Base-by-base conservation (phyloP, 2,888 invertebrate species). In the Eupithecia inturbata region DNA sequence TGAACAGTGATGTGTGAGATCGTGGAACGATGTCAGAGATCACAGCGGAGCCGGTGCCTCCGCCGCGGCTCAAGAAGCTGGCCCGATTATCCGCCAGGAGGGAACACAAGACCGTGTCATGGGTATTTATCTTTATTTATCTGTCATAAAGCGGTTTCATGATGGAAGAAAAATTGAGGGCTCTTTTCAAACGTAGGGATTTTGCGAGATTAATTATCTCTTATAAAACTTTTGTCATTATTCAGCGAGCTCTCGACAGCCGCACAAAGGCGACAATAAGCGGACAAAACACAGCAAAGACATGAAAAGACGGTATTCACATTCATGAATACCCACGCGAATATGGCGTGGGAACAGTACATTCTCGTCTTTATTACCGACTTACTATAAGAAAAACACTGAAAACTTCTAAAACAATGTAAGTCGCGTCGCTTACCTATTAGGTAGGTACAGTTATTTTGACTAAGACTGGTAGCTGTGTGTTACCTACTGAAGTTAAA, bases 61-160 rank as follows among this genome's bases (percentile, higher is more conserved):
- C 95, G 71, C 95, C 95, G 70, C 86, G 95, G 76, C 83, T 89
- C 78, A 95, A 95, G 87, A 93, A 92, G 82, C 83, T 93, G 75
- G 95, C 95, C 7, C 89, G 92, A 26, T 82, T 91, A 76, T 91
- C 91, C 4, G 89, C 90, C 70, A 83, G 85, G 68, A 89, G 87
- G 81, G 89, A 89, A 68, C 88, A 89, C 76, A 91, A 92, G 83
- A 89, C 89, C 73, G 94, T 94, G 67, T 87, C 92, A 79, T 94
- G 94, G 93, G 94, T 94, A 92, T 68, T 49, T 53, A 64, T 76
- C 69, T 76, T 22, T 71, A 73, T 64, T 67, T 67, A 22, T 41
- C 12, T 33, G 63, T 64, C 67, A 73, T 45, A 74, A 76, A 71
- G 33, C 66, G 31, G 49, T 41, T 73, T 62, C 31, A 67, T 74